These are phyloP conservation scores for Scomber colias DNA, from an alignment of 2,113 vertebrate species.

Conservation along the genomic window DNA sequence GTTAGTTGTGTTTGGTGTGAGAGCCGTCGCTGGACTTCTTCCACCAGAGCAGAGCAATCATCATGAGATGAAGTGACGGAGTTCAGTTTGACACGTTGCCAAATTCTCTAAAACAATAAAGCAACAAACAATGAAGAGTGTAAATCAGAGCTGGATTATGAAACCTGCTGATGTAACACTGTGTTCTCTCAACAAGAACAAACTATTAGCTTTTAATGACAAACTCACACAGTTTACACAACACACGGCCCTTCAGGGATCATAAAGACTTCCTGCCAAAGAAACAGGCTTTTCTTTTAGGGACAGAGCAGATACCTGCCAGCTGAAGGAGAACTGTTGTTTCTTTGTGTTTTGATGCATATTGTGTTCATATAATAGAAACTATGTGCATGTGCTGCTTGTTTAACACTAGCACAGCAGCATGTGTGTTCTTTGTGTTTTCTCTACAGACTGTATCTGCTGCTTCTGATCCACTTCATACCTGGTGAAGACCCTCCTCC, in stretches of 20 bases:
- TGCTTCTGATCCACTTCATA: constrained; percentile 27
- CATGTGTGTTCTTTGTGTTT: too few relatives aligned
- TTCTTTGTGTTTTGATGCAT: too few relatives aligned
- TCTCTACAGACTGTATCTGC: neutral
- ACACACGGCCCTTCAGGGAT: neutral
- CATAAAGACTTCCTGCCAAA: neutral
- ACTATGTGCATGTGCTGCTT: too few relatives aligned
- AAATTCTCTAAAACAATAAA: neutral
- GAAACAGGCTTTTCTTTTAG: neutral
- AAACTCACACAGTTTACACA: neutral
- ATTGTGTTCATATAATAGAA: too few relatives aligned
- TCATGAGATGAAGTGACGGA: too few relatives aligned
- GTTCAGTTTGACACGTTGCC: too few relatives aligned
- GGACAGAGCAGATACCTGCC: neutral
- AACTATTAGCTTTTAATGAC: neutral
- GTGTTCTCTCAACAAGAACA: constrained; percentile 6
- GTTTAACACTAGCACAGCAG: too few relatives aligned
- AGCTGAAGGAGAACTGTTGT: too few relatives aligned
- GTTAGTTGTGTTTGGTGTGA: too few relatives aligned
- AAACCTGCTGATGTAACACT: neutral
- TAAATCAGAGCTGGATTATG: neutral
- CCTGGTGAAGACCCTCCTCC: neutral
- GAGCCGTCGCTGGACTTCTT: too few relatives aligned
- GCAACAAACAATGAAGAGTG: neutral
- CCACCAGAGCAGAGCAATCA: too few relatives aligned